These are phyloP conservation scores for Chunga burmeisteri DNA, from an alignment of 2,113 vertebrate genomes.

Conservation along the genomic window DNA sequence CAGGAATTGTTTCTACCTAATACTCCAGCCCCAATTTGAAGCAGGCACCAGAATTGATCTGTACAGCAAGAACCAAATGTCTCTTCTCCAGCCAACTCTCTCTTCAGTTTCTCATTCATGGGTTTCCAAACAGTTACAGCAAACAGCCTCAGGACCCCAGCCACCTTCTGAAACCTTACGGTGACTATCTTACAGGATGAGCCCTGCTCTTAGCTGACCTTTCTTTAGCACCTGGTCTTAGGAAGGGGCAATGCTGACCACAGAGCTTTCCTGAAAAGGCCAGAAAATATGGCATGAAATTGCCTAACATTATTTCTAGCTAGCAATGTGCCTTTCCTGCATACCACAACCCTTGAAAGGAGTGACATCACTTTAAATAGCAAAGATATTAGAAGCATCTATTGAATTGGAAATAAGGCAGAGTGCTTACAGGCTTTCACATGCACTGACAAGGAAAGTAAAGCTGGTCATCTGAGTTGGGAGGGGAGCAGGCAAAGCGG, in stretches of 20 bases:
- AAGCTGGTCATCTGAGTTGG: too few species aligned
- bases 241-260: neutral
- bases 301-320: neutral
- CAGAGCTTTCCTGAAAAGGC: neutral
- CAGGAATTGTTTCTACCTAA: neutral
- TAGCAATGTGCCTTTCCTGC: neutral
- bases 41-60: neutral
- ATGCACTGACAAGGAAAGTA: too few species aligned
- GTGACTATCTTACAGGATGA: neutral
- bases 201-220: neutral
- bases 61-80: neutral
- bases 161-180: rapidly evolving
- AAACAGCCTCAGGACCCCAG: neutral
- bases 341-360: neutral
- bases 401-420: neutral
- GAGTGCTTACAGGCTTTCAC: neutral
- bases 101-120: neutral
- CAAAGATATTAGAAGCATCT: neutral
- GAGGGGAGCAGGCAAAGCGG: neutral
- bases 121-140: neutral
- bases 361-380: neutral
- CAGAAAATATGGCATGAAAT: neutral
- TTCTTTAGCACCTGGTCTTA: neutral
- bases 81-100: neutral
- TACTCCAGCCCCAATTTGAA: neutral